phyloP scores from a whole-genome alignment of 2,797 vertebrate genomes.

The Oryzias dopingdopingensis region DNA sequence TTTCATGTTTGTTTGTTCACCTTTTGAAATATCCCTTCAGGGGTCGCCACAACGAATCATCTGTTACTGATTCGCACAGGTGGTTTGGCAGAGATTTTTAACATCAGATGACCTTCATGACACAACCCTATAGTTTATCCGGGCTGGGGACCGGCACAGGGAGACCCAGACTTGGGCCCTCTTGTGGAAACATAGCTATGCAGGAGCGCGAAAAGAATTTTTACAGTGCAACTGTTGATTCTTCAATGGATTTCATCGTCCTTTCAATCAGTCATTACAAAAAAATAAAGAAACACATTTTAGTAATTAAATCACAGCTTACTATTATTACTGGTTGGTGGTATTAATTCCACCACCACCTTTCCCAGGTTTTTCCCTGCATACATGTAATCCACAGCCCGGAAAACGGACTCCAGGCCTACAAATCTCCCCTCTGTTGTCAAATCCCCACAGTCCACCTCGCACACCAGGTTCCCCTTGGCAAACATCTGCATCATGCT shows the following conservation, averaged over 20 bases:
- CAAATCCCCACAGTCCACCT: conserved; percentile 84
- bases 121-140: no score
- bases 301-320: conserved; percentile 81
- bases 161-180: no score
- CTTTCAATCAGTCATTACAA: conserved; percentile 9
- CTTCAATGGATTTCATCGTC: background rate
- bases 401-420: conserved; percentile 88
- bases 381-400: conserved; percentile 93
- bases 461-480: conserved; percentile 82
- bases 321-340: conserved; percentile 76
- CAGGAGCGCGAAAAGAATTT: no score
- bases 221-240: no score
- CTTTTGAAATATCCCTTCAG: no score
- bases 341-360: conserved; percentile 87
- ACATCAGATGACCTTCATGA: no score
- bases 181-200: no score
- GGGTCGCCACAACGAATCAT: no score
- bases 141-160: no score
- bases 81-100: no score
- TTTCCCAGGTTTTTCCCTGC: conserved; percentile 90
- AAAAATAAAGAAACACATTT: conserved; percentile 51
- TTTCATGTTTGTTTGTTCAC: no score
- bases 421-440: conserved; percentile 81
- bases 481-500: conserved; percentile 82
- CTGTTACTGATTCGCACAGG: no score